phyloP scores from a whole-genome alignment of 2,797 vertebrate species.

The Zenarchopterus dispar region DNA sequence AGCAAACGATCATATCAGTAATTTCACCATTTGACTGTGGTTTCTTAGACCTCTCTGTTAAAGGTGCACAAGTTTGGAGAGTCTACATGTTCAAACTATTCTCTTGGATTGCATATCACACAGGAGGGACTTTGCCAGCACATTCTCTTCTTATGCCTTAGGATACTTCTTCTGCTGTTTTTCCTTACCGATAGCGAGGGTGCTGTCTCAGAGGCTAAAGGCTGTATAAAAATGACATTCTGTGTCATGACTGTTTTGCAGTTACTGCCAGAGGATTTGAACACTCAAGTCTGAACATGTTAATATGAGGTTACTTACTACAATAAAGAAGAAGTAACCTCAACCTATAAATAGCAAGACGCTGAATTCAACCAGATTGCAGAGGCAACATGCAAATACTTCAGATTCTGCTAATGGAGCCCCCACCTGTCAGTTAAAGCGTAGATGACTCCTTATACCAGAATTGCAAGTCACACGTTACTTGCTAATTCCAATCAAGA shows the following conservation, averaged over 20 bases:
- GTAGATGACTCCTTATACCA: constrained; percentile 25
- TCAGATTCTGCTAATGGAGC: constrained; percentile 38
- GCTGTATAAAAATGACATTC: constrained; percentile 36
- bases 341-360: constrained; percentile 37
- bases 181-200: constrained; percentile 29
- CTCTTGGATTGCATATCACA: constrained; percentile 53
- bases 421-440: constrained; percentile 47
- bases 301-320: constrained; percentile 11
- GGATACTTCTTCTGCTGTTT: constrained; percentile 49
- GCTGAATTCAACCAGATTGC: constrained; percentile 55
- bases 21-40: not conserved
- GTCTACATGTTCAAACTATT: constrained; percentile 67
- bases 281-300: constrained; percentile 1
- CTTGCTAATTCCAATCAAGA: not conserved
- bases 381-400: constrained; percentile 50
- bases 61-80: constrained; percentile 17
- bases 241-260: constrained; percentile 14
- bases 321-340: constrained; percentile 19
- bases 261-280: constrained; percentile 10
- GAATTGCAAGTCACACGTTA: constrained; percentile 2
- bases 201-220: constrained; percentile 28
- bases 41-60: constrained; percentile 9
- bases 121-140: constrained; percentile 33
- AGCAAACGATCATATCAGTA: not conserved
- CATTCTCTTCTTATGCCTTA: constrained; percentile 55